phyloP scores from a whole-genome alignment of 2,888 invertebrate species.

The Caenorhabditis sulstoni region DNA sequence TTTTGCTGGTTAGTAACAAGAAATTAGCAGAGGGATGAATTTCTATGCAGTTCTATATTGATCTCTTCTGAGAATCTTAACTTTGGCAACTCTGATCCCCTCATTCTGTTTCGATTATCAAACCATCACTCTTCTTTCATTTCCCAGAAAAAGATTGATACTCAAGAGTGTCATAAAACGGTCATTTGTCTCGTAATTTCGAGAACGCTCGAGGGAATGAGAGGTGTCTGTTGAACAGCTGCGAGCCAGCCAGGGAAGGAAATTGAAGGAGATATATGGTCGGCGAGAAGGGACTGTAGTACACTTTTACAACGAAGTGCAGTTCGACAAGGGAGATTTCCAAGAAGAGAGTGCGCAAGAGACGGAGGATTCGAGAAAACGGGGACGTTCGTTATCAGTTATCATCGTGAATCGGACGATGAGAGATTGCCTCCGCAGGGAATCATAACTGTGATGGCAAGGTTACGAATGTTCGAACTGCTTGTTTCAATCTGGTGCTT shows the following conservation, averaged over 20 bases:
- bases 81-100: no score
- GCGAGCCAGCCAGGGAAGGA: neutral
- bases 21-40: no score
- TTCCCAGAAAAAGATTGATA: no score
- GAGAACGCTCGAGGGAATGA: neutral
- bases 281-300: neutral
- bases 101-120: no score
- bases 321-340: no score
- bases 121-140: no score
- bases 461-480: no score
- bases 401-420: slow-evolving; percentile 13
- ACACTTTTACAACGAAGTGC: neutral
- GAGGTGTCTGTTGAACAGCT: slow-evolving; percentile 8
- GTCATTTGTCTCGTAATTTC: neutral
- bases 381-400: slow-evolving; percentile 40
- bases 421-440: neutral
- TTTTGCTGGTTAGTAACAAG: no score
- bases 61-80: no score
- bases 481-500: no score
- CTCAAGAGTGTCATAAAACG: neutral
- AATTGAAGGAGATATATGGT: slow-evolving; percentile 8
- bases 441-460: no score
- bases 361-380: neutral
- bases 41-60: no score
- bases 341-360: neutral